phyloP scores from a whole-genome alignment of 2,113 vertebrate species.

The Enhydra lutris region DNA sequence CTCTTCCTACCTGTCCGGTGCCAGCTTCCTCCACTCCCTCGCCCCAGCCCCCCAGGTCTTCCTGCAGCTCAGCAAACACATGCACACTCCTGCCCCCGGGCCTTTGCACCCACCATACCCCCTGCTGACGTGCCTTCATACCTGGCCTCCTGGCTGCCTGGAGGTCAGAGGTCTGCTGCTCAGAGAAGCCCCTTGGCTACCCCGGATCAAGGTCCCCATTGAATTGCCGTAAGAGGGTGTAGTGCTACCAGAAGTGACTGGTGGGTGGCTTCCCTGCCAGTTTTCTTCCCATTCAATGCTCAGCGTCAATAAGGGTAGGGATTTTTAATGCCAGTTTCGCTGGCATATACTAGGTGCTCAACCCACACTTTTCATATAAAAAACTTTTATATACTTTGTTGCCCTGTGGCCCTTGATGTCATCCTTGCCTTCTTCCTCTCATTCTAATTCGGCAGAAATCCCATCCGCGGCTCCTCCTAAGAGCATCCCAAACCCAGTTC shows the following conservation, averaged over 20 bases:
- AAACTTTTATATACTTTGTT: not conserved
- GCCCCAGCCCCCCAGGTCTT: not conserved
- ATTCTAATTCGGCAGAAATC: not conserved
- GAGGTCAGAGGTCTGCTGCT: not conserved
- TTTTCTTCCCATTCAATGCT: not conserved
- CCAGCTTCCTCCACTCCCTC: fast-evolving
- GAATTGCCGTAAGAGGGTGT: not conserved
- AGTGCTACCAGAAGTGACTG: not conserved
- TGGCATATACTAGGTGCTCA: not conserved
- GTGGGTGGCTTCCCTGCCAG: not conserved
- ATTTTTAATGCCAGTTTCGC: not conserved
- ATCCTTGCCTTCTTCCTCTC: too few species aligned
- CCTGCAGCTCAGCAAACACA: not conserved
- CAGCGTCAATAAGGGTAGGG: not conserved
- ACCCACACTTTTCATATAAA: not conserved
- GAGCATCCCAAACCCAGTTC: not conserved
- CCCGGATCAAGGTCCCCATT: not conserved
- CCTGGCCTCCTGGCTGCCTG: not conserved
- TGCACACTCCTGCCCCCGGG: fast-evolving
- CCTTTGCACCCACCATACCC: fast-evolving
- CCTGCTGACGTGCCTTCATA: not conserved
- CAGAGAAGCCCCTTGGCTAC: not conserved
- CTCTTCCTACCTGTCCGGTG: not conserved
- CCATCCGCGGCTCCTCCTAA: not conserved
- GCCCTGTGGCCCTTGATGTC: not conserved